Conservation (phyloP, 2,797 vertebrate genomes). For the Macrochelys suwanniensis region DNA sequence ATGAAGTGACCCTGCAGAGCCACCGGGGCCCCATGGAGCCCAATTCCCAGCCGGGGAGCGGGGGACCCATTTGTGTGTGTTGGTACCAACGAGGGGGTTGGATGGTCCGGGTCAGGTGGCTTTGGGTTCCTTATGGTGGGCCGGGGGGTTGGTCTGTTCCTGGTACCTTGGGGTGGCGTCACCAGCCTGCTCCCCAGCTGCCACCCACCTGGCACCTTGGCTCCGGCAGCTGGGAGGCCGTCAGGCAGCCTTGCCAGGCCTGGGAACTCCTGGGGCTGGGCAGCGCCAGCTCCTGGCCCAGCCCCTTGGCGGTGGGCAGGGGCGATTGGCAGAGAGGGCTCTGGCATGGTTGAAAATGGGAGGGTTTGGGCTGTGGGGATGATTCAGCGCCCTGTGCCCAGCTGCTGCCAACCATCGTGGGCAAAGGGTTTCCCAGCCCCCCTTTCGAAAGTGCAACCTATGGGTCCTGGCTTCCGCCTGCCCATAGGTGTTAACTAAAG, state of each 20-base stretch:
- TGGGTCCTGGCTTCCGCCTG: constrained; percentile 25
- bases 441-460: not conserved
- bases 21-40: not conserved
- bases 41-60: not conserved
- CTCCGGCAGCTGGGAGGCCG: not conserved
- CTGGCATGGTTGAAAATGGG: not conserved
- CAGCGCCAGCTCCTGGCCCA: too few species aligned
- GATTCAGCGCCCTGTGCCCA: not conserved
- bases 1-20: not conserved
- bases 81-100: not conserved
- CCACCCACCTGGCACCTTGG: not conserved
- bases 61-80: not conserved
- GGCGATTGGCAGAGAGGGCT: not conserved
- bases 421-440: not conserved
- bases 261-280: not conserved
- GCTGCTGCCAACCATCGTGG: not conserved
- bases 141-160: not conserved
- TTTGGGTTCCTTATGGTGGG: not conserved
- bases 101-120: not conserved
- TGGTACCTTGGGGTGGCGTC: not conserved
- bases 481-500: constrained; percentile 45
- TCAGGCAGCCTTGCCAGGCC: not conserved
- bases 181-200: not conserved
- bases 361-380: not conserved
- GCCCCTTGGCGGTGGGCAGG: fast-evolving